A percentile compares a stretch with the other conserved stretches of the same genome.
Conservation (phyloP, 1,140 invertebrate species). For the Heliconius hermathena region DNA sequence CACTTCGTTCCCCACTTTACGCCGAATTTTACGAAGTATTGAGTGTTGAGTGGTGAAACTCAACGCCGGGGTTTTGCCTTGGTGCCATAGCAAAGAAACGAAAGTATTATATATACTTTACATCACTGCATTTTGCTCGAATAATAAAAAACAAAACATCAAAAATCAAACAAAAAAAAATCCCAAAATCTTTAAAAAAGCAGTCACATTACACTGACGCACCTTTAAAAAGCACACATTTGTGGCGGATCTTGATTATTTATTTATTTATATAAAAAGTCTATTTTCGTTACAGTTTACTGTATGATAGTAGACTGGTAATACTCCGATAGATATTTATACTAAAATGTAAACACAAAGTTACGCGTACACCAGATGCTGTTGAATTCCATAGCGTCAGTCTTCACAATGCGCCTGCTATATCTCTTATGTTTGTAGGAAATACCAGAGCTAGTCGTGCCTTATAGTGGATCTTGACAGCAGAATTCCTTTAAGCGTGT, state of each 20-base stretch:
- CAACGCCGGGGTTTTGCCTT: no score
- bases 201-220: background rate
- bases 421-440: background rate
- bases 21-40: no score
- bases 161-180: background rate
- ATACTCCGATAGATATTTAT: background rate
- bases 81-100: no score
- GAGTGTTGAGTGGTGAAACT: no score
- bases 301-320: constrained; percentile 1
- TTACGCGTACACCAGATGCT: constrained; percentile 15
- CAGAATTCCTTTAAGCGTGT: no score
- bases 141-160: no score
- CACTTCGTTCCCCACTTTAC: no score
- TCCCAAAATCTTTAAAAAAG: background rate
- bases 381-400: constrained; percentile 9
- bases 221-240: background rate
- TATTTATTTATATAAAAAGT: constrained; percentile 6
- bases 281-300: constrained; percentile 25
- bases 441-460: background rate
- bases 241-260: background rate
- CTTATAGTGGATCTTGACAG: background rate
- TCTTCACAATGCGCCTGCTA: constrained; percentile 10
- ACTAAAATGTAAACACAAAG: constrained; percentile 15
- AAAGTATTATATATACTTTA: no score
- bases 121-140: no score